Base-by-base conservation (phyloP, 2,888 invertebrate species). In the Plagodis pulveraria region DNA sequence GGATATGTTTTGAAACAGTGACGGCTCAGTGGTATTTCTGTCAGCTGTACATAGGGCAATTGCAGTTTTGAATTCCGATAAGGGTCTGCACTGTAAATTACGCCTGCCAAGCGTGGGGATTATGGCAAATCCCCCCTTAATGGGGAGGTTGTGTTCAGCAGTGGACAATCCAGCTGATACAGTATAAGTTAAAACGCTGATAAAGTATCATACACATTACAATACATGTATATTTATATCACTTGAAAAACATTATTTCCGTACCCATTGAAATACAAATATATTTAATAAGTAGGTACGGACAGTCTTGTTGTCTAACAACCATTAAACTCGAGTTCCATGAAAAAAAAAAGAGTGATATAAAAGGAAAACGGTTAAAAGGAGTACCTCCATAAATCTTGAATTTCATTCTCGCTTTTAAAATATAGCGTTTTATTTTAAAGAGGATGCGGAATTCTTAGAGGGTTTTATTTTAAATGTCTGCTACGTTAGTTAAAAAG, bases 381-480 rank as follows among this genome's bases (percentile, higher is more conserved):
- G 35, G 36, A 56, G 45, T 56, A 53, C 36, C 56, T 5, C 42
- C 49, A 46, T 61, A 56, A 53, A 56, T 61, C 49, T 61, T 42
- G 44, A 61, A 56, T 56, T 60, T 60, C 44, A 42, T 50, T 51
- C 52, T 41, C 49, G 44, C 38, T 51, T 56, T 61, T 48, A 40
- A 52, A 53, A 49, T 56, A 50, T 53, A 45, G 49, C 45, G 43
- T 60, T 46, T 59, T 55, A 47, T 61, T 54, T 48, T 61, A 56
- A 49, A 41, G 49, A 42, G 49, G 36, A 34, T 51, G 45, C 41
- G 40, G 34, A 56, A 51, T 49, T 44, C 44, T 42, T 42, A 9
- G 45, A 34, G n/a, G 7, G 33, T 41, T 42, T 51, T 52, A 51
- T 51, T 56, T 56, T 52, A 49, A 51, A 56, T 52, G 9, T 5